Conservation (phyloP, 2,888 invertebrate genomes). For the Mesopsocus fuscifrons region DNA sequence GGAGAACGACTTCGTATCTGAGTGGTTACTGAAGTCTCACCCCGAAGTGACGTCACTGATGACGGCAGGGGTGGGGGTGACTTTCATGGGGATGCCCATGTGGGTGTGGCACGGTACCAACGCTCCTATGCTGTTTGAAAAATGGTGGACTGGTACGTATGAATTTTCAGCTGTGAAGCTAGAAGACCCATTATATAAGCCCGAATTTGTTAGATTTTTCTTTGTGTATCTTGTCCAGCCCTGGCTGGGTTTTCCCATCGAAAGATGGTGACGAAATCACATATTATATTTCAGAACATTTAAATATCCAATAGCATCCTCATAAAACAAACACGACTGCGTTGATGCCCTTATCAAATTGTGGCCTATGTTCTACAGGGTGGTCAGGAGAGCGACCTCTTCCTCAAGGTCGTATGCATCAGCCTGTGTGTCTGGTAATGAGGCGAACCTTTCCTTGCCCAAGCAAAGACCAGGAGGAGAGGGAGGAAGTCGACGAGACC, state of each 20-base stretch:
- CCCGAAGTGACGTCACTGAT: conserved; percentile 25
- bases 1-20: conserved; percentile 35
- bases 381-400: conserved; percentile 16
- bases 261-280: too few relatives aligned
- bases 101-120: conserved; percentile 29
- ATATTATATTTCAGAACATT: too few relatives aligned
- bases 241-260: too few relatives aligned
- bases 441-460: conserved; percentile 25
- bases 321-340: too few relatives aligned
- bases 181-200: background rate
- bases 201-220: background rate
- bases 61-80: conserved; percentile 30
- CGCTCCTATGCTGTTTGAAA: conserved; percentile 23
- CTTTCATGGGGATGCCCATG: conserved; percentile 22
- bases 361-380: too few relatives aligned
- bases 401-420: conserved; percentile 14
- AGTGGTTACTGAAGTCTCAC: conserved; percentile 25
- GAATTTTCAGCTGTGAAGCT: background rate
- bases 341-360: too few relatives aligned
- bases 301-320: too few relatives aligned
- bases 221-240: background rate
- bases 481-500: background rate
- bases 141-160: conserved; percentile 31
- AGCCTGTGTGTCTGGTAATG: conserved; percentile 25
- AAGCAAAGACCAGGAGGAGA: background rate